Conservation (phyloP, 2,113 vertebrate genomes). For the Caracal caracal region DNA sequence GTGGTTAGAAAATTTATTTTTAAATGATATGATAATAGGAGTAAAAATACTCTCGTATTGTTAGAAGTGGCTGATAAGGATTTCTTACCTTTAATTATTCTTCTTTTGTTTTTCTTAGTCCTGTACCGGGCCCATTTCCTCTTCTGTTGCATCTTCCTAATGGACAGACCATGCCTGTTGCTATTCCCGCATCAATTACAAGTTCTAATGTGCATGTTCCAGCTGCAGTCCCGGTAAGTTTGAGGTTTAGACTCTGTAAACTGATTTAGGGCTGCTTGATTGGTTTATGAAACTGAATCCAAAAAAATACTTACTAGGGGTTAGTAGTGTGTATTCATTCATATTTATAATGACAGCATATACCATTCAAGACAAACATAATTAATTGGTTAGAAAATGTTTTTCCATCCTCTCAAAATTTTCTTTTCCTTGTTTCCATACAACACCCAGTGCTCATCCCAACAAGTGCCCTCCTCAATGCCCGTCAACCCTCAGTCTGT, state of each 20-base stretch:
- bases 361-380: not conserved
- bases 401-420: not conserved
- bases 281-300: slow-evolving; percentile 47
- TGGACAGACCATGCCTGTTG: slow-evolving; percentile 98
- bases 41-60: not conserved
- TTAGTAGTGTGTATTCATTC: slow-evolving; percentile 12
- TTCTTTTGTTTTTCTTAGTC: slow-evolving; percentile 90
- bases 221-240: slow-evolving; percentile 97
- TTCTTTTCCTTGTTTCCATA: not conserved
- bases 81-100: slow-evolving; percentile 69
- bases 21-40: slow-evolving; percentile 13
- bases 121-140: slow-evolving; percentile 97
- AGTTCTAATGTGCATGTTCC: slow-evolving; percentile 98
- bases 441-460: too few relatives aligned
- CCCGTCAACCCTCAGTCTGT: too few relatives aligned
- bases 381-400: slow-evolving; percentile 45
- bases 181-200: slow-evolving; percentile 98
- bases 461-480: too few relatives aligned
- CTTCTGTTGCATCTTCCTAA: slow-evolving; percentile 99
- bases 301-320: slow-evolving; percentile 12
- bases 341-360: not conserved
- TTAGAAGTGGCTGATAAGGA: slow-evolving; percentile 9
- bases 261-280: slow-evolving; percentile 9
- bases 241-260: slow-evolving; percentile 66
- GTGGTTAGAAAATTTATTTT: slow-evolving; percentile 62